Percentiles rank a stretch among this genome's conserved stretches.
These are phyloP conservation scores for Apostichopus californicus DNA, from an alignment of 35 echinoderm and acorn worm genomes.

Conservation along the genomic window DNA sequence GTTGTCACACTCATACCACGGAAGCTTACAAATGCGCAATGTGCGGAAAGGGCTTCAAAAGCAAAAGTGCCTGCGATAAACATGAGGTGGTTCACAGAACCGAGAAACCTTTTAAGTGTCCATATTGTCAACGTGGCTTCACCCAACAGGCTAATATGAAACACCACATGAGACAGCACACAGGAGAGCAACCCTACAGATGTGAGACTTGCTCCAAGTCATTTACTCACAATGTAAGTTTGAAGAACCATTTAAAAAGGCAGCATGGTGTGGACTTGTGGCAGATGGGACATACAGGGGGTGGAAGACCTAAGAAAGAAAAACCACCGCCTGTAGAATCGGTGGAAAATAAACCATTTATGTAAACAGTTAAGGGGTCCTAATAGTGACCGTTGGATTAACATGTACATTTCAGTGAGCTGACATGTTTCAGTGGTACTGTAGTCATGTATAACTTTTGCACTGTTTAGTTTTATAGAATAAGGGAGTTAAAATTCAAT, in stretches of 20 bases:
- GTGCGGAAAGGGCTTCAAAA: slow-evolving; percentile 78
- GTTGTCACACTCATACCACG: slow-evolving; percentile 40
- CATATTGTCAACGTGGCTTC: slow-evolving; percentile 76
- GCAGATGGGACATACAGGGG: slow-evolving; percentile 50
- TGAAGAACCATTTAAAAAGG: slow-evolving; percentile 86
- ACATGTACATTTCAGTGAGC: no score
- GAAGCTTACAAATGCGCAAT: slow-evolving; percentile 58
- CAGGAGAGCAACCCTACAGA: slow-evolving; percentile 78
- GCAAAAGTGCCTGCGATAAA: slow-evolving; percentile 20
- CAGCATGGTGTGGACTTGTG: slow-evolving; percentile 83
- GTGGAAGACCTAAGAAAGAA: slow-evolving; percentile 53
- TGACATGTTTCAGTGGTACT: no score
- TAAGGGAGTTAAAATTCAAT: no score
- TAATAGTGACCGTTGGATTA: no score
- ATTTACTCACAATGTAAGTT: slow-evolving; percentile 87
- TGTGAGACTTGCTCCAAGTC: slow-evolving; percentile 84
- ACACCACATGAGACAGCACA: slow-evolving; percentile 74
- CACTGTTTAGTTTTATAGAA: no score
- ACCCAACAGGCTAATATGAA: slow-evolving; percentile 73
- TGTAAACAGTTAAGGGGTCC: background rate
- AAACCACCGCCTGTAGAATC: background rate
- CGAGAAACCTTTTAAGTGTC: slow-evolving; percentile 76
- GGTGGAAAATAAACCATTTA: background rate
- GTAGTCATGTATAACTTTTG: no score
- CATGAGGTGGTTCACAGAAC: slow-evolving; percentile 67